phyloP scores from a whole-genome alignment of 2,888 invertebrate genomes.

The Ctenicera cuprea region DNA sequence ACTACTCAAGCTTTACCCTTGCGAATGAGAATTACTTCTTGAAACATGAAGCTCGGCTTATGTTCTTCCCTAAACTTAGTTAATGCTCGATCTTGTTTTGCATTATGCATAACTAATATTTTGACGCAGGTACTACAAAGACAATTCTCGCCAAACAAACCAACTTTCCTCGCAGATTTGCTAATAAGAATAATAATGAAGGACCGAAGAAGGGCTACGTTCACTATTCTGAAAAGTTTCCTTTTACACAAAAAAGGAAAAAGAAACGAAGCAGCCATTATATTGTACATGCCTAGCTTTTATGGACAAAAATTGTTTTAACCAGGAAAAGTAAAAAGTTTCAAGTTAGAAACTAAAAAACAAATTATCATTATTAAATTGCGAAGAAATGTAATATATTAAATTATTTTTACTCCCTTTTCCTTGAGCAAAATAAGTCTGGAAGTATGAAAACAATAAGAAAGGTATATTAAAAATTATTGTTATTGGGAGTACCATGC shows the following conservation, averaged over 20 bases:
- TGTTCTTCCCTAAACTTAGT: conserved; percentile 53
- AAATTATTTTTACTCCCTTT: too few relatives aligned
- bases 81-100: conserved; percentile 67
- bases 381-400: too few relatives aligned
- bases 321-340: too few relatives aligned
- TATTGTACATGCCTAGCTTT: too few relatives aligned
- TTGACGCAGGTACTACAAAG: conserved; percentile 63
- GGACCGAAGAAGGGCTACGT: background rate
- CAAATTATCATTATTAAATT: too few relatives aligned
- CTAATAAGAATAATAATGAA: conserved; percentile 19
- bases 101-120: conserved; percentile 70
- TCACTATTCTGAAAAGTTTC: conserved; percentile 8
- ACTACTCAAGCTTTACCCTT: conserved; percentile 58
- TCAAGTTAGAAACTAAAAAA: too few relatives aligned
- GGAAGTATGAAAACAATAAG: conserved; percentile 26
- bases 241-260: background rate
- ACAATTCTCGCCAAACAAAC: conserved; percentile 34
- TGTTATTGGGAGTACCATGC: conserved; percentile 38
- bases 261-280: background rate
- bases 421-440: conserved; percentile 10
- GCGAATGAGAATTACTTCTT: conserved; percentile 63
- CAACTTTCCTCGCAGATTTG: conserved; percentile 17
- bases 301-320: too few relatives aligned
- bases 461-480: conserved; percentile 41
- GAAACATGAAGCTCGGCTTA: conserved; percentile 60